Evolutionary conservation across 64 coral and sea anemone species (phyloP).

Genomic region (Hydrozoanthus tunicans): DNA sequence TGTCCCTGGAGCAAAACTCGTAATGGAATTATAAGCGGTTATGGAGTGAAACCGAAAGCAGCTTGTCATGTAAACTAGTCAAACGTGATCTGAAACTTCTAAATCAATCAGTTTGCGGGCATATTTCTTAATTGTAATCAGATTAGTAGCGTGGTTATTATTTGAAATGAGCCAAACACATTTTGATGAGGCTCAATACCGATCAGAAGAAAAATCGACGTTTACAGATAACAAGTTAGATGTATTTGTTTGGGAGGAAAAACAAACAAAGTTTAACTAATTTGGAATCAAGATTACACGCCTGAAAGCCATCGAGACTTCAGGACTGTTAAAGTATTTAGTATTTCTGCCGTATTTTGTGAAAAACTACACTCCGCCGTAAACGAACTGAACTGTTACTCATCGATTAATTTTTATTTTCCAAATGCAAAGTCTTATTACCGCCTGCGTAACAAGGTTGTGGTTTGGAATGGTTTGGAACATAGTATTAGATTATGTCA

Average conservation of each 20-base stretch:
- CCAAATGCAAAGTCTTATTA: no score
- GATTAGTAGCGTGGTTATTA: constrained; percentile 6
- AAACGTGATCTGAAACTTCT: constrained; percentile 37
- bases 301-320: no score
- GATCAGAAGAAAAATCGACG: neutral
- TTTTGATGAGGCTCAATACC: neutral
- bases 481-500: no score
- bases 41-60: constrained; percentile 27
- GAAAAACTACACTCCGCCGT: no score
- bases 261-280: neutral
- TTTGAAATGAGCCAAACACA: constrained; percentile 12
- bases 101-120: constrained; percentile 36
- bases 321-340: no score
- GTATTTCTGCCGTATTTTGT: no score
- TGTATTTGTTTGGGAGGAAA: neutral
- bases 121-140: constrained; percentile 12
- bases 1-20: neutral
- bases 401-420: no score
- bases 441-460: no score
- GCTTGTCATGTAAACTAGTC: constrained; percentile 14
- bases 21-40: constrained; percentile 57
- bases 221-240: neutral
- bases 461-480: no score
- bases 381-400: no score
- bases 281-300: no score